Percentiles rank a stretch among this genome's conserved stretches.
These are phyloP conservation scores for Brachyopa scutellaris DNA, from an alignment of 2,888 invertebrate genomes.

Conservation along the genomic window DNA sequence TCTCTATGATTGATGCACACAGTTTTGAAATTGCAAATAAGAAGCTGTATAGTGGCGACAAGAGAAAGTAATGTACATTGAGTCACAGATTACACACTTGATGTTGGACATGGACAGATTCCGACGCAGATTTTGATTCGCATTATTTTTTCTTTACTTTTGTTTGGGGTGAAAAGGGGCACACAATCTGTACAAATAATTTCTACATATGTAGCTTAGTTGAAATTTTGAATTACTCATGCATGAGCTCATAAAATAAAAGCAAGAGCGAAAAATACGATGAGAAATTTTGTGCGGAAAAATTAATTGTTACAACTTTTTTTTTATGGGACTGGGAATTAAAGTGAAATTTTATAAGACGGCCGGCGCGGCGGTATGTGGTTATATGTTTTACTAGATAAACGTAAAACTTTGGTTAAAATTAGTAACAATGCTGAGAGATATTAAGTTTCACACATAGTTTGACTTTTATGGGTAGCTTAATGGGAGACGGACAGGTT, in stretches of 20 bases:
- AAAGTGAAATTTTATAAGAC: conserved; percentile 7
- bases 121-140: conserved; percentile 4
- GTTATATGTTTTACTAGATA: background rate
- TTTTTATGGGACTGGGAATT: background rate
- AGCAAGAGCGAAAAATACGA: background rate
- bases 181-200: background rate
- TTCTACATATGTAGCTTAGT: background rate
- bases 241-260: conserved; percentile 3
- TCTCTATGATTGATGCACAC: too few species aligned
- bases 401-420: background rate
- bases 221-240: background rate
- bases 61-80: too few species aligned
- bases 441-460: background rate
- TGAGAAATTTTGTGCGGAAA: conserved; percentile 25
- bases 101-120: background rate
- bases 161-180: background rate
- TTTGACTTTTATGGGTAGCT: background rate
- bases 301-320: conserved; percentile 4
- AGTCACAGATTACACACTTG: too few species aligned
- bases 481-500: background rate
- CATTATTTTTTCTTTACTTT: background rate
- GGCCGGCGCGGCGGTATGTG: background rate
- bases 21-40: too few species aligned
- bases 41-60: too few species aligned
- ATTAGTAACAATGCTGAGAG: background rate